Evolutionary conservation across 2,888 invertebrate genomes (phyloP), one percentile per base, ranked within the genome.

Genomic region (Lasius fuliginosus): DNA sequence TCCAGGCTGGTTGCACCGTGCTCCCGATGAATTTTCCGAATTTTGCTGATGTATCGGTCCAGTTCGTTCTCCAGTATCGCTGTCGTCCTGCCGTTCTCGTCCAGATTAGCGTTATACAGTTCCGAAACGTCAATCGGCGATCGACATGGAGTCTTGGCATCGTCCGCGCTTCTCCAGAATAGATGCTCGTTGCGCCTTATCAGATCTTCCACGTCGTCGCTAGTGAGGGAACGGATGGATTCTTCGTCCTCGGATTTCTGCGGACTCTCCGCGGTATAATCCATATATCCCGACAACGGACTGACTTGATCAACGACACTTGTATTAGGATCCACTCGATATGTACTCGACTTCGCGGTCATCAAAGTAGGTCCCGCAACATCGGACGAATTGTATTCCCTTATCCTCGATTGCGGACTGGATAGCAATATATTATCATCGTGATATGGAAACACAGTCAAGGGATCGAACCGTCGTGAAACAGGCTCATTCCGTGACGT

Each of bases 31-130:
- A 93, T 90, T 12, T 88, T 91, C 3, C 91, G 91, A 36, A 94
- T 94, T 42, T 91, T 92, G 18, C 87, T 87, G 15, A 95, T 93
- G 67, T 94, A 94, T 6, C 88, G 87, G 3, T 94, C 94, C 30
- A 94, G 67, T 56, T 94, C 92, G 74, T 91, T 90, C 18, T 94
- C 92, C 60, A 92, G 77, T 0, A 71, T 40, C 15, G 73, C 85
- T 1, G 82, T 68, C 5, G 77, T 74, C 56, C 53, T 86, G n/a
- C n/a, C 33, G 8, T 82, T 56, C 2, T 83, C 79, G 5, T 83
- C 76, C 6, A 58, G n/a, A 60, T 84, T 74, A 8, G 30, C 36
- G 27, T 64, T 49, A 6, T 71, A 18, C 1, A n/a, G 1, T 15
- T 3, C 71, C 8, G 46, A 58, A n/a, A 15, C 23, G 3, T 53